Evolutionary conservation across 2,797 vertebrate genomes (phyloP).

Genomic region (Amazona ochrocephala): DNA sequence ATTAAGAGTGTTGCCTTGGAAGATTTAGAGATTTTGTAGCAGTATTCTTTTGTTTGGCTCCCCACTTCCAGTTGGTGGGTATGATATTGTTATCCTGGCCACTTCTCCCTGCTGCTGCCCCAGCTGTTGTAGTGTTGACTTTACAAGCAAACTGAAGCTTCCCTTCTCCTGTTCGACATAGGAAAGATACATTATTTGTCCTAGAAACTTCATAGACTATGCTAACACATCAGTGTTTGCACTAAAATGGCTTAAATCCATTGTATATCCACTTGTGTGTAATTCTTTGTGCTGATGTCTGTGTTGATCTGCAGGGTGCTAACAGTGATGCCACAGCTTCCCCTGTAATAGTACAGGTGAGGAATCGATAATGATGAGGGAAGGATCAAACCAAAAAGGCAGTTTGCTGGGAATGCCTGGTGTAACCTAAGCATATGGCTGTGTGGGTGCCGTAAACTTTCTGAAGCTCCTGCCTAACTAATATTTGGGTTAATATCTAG

Average conservation of each 20-base stretch:
- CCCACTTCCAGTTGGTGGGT: not conserved
- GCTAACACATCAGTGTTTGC: not conserved
- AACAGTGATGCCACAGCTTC: not conserved
- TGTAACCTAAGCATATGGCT: conserved; percentile 22
- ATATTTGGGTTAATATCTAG: conserved; percentile 25
- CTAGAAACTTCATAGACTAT: not conserved
- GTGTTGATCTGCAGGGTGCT: not conserved
- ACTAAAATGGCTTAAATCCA: not conserved
- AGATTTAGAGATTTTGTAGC: not conserved
- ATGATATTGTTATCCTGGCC: not conserved
- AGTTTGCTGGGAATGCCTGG: not conserved
- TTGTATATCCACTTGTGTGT: not conserved
- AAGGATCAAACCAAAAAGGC: not conserved
- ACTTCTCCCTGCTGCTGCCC: not conserved
- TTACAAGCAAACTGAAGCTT: not conserved
- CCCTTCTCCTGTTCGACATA: not conserved
- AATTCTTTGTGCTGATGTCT: accelerated
- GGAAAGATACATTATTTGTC: not conserved
- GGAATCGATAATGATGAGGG: not conserved
- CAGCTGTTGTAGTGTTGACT: not conserved
- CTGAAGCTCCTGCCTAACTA: conserved; percentile 13
- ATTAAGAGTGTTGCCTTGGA: not conserved
- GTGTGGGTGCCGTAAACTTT: not conserved
- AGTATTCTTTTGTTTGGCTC: not conserved
- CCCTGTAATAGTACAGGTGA: not conserved